Conservation (phyloP, 2,113 vertebrate genomes). For the Thalassoma bifasciatum region DNA sequence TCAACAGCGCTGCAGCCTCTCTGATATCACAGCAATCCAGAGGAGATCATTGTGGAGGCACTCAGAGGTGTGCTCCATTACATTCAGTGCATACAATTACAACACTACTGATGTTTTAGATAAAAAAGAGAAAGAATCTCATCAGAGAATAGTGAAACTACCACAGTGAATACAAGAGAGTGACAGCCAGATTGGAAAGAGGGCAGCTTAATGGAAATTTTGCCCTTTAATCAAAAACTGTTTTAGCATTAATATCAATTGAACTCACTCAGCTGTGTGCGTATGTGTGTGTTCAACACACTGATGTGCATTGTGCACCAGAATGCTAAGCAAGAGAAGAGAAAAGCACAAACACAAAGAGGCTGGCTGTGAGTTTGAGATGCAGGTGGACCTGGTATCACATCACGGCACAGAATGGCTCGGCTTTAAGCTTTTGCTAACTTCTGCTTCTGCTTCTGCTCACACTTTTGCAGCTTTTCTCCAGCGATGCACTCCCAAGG, state of each 20-base stretch:
- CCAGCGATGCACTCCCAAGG: conserved; percentile 46
- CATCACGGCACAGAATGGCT: conserved; percentile 9
- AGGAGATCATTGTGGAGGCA: conserved; percentile 36
- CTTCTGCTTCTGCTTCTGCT: too few relatives aligned
- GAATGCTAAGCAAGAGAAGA: conserved; percentile 24
- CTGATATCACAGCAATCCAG: conserved; percentile 50
- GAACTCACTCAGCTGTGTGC: background rate
- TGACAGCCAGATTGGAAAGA: background rate
- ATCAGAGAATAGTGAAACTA: background rate
- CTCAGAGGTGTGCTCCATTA: conserved; percentile 30
- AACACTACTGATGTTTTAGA: conserved; percentile 8
- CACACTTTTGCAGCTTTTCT: conserved; percentile 8
- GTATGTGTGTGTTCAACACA: background rate
- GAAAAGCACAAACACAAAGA: conserved; percentile 28
- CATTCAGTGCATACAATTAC: conserved; percentile 14
- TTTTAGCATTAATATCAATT: background rate
- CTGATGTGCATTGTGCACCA: conserved; percentile 8
- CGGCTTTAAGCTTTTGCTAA: conserved; percentile 39
- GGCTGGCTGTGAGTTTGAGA: conserved; percentile 28
- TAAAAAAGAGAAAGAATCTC: conserved; percentile 22
- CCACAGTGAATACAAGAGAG: background rate
- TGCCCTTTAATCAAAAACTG: conserved; percentile 35
- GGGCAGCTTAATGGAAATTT: background rate
- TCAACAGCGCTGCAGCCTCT: conserved; percentile 56
- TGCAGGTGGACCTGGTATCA: conserved; percentile 41